Base-by-base conservation (phyloP, 2,113 vertebrate species). In the Coptodon rendalli region DNA sequence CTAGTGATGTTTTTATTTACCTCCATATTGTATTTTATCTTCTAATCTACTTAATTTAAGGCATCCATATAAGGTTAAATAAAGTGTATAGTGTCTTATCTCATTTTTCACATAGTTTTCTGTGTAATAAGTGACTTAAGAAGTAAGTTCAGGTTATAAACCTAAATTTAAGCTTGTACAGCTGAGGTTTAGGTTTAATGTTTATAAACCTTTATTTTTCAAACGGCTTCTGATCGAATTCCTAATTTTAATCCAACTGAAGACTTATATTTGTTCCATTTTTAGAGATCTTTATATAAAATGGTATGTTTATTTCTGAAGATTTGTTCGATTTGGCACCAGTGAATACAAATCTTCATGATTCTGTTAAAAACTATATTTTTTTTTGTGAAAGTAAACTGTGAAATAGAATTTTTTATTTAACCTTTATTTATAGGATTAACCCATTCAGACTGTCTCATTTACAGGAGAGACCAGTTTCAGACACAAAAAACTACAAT, bases 271-370 rank as follows among this genome's bases (percentile, higher is more conserved):
- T 40, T 36, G 19, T 1, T 40, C 36, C 34, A 68, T 22, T 68
- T 38, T 68, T 68, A 68, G 31, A 68, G 0, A 13, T 68, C 22
- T 1, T 13, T 68, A 68, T 13, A 38, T 38, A 10, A 38, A 66
- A 1, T 22, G 38, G 6, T 66, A 2, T 66, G 34, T 38, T 66
- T 38, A 66, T 66, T 40, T 68, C 63, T 22, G 36, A 5, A 68
- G 7, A 68, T 22, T 40, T 22, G 36, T 68, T 68, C 0, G 0
- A 22, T 68, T 68, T 68, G 63, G 63, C 0, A 9, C 12, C 36
- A 68, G 12, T 68, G 6, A 71, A 43, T 22, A 71, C 12, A 40
- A 71, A 40, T 22, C 0, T 43, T 71, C 36, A 71, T 0, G 36
- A 71, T 40, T 40, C 7, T 71, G 36, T n/a, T 71, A 19, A 22